Evolutionary conservation across 2,888 invertebrate genomes (phyloP).

Genomic region (Timema podura): DNA sequence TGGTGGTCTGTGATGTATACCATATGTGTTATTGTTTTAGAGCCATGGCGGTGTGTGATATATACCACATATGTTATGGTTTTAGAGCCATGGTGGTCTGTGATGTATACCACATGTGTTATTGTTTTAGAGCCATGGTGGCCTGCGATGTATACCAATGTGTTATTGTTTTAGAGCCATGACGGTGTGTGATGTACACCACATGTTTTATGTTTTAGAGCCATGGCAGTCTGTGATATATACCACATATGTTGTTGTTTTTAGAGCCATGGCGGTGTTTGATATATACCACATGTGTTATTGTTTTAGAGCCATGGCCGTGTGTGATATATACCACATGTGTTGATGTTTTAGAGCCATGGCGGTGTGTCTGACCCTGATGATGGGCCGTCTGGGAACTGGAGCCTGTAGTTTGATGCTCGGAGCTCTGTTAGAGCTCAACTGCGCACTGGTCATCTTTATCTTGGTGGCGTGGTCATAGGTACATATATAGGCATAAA

Average conservation of each 20-base stretch:
- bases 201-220: constrained; percentile 36
- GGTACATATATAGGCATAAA: constrained; percentile 36
- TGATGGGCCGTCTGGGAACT: constrained; percentile 29
- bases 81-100: constrained; percentile 44
- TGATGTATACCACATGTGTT: too few relatives aligned
- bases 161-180: constrained; percentile 40
- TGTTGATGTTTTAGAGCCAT: constrained; percentile 40
- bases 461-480: constrained; percentile 36
- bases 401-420: constrained; percentile 23
- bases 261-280: constrained; percentile 45
- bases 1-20: constrained; percentile 43
- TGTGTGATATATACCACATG: too few relatives aligned
- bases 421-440: constrained; percentile 26
- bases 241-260: constrained; percentile 1
- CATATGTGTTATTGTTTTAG: constrained; percentile 32
- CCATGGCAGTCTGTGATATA: constrained; percentile 43
- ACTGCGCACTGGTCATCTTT: constrained; percentile 24
- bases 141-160: too few relatives aligned
- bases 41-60: constrained; percentile 44
- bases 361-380: constrained; percentile 38
- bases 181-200: constrained; percentile 41
- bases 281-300: too few relatives aligned
- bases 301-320: constrained; percentile 43
- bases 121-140: constrained; percentile 42
- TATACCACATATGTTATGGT: too few relatives aligned